phyloP scores from a whole-genome alignment of 2,888 invertebrate species.

The Erebia aethiops region DNA sequence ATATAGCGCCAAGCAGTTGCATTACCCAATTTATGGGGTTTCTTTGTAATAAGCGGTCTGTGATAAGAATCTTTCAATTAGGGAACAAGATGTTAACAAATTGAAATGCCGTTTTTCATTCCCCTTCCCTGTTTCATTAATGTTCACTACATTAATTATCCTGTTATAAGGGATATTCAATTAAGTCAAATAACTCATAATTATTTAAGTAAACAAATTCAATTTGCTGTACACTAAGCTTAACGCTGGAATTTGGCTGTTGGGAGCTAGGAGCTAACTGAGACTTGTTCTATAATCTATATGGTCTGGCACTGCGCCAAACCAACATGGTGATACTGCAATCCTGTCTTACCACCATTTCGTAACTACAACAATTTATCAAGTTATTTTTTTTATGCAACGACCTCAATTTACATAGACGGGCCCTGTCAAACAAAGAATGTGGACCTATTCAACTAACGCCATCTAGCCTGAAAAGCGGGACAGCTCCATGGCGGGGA shows the following conservation, averaged over 20 bases:
- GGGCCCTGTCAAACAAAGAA: no score
- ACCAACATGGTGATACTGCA: constrained; percentile 11
- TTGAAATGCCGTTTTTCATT: neutral
- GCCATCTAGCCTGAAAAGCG: no score
- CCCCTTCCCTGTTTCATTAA: constrained; percentile 1
- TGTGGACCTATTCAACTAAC: no score
- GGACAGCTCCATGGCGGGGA: no score
- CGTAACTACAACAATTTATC: constrained; percentile 10
- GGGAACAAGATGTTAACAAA: neutral
- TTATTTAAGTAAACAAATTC: neutral
- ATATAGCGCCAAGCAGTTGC: no score
- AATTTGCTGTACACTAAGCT: constrained; percentile 3
- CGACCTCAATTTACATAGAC: no score
- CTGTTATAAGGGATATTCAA: neutral
- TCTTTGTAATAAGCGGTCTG: neutral
- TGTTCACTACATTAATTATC: neutral
- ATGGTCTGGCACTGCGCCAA: constrained; percentile 17
- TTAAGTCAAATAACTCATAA: no score
- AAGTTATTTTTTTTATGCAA: neutral
- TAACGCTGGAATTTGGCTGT: neutral
- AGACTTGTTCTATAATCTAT: constrained; percentile 15
- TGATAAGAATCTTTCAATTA: constrained; percentile 3
- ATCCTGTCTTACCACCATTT: constrained; percentile 12
- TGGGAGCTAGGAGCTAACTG: constrained; percentile 8
- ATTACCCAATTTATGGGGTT: neutral